Base-by-base conservation (phyloP, 1,140 invertebrate genomes). In the Caenorhabditis tropicalis region DNA sequence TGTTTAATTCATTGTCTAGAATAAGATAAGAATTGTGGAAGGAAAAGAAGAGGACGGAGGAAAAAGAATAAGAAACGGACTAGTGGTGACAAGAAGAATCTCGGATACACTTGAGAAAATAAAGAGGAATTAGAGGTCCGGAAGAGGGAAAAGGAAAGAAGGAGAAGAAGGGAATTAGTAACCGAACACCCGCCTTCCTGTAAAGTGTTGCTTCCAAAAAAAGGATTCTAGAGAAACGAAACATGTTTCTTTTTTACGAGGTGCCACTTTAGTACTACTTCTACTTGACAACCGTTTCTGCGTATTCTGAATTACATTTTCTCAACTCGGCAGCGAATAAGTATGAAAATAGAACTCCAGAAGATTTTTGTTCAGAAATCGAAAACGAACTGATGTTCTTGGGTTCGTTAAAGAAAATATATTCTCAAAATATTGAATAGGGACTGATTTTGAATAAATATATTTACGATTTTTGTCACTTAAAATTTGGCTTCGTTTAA, bases 41-140 rank as follows among this genome's bases (percentile, higher is more conserved):
- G 33, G 29, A 48, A 36, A 79, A 79, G 16, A 24, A 79, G 70
- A 43, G 24, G n/a, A 16, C n/a, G n/a, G 21, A 70, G 15, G 43
- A 48, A 79, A n/a, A 10, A 79, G 74, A 79, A 79, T 15, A 48
- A 31, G 39, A 65, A 24, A 16, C 27, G 4, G 27, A 24, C 1
- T 46, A 10, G 48, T 79, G 24, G 74, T 29, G 74, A 79, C 39
- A 79, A 56, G 46, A 79, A 56, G 29, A 31, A 10, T 56, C 79
- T 31, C 15, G 48, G 39, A 65, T 65, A 74, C 65, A 74, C 65
- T 74, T 74, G 65, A 74, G 65, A 74, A 74, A 74, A 43, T 74
- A 74, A 74, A 74, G 65, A 43, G 65, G 65, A 74, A 74, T 74
- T 74, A 74, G 36, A n/a, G 36, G 65, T 39, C 33, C 19, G 6